phyloP scores from a whole-genome alignment of 2,888 invertebrate species.

The Eupithecia pulchellata region DNA sequence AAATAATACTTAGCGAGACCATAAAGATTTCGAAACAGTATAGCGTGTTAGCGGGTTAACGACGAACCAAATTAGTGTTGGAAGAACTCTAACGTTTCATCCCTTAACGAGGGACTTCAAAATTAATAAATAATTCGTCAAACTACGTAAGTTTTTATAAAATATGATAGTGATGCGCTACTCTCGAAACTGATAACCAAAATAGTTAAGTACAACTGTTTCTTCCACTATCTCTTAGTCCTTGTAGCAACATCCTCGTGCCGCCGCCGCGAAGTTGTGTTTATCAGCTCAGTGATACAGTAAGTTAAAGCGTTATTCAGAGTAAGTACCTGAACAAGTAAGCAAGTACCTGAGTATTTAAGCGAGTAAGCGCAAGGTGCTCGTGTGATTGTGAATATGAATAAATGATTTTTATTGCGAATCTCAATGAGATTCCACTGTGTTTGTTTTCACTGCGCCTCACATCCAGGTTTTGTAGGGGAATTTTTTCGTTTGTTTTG shows the following conservation, averaged over 20 bases:
- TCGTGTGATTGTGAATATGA: constrained; percentile 46
- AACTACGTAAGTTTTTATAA: too few relatives aligned
- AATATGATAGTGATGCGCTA: too few relatives aligned
- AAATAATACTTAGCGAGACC: too few relatives aligned
- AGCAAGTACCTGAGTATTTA: not conserved
- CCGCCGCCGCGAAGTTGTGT: constrained; percentile 33
- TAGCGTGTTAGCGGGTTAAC: too few relatives aligned
- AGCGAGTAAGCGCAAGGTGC: constrained; percentile 39
- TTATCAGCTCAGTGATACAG: constrained; percentile 41
- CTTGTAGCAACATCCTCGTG: constrained; percentile 26
- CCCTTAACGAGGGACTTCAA: too few relatives aligned
- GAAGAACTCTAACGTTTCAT: too few relatives aligned
- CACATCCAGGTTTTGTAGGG: constrained; percentile 11
- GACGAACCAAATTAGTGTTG: too few relatives aligned
- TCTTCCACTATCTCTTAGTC: constrained; percentile 20
- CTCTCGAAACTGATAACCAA: too few relatives aligned
- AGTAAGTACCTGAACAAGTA: constrained; percentile 2
- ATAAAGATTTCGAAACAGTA: too few relatives aligned
- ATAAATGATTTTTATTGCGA: constrained; percentile 44
- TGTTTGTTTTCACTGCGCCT: constrained; percentile 31
- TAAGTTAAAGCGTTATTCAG: constrained; percentile 43
- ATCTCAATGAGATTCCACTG: constrained; percentile 35
- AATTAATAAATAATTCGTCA: too few relatives aligned
- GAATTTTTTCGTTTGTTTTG: not conserved
- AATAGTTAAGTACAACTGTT: not conserved